A percentile compares a stretch with the other conserved stretches of the same genome.
Conservation (phyloP, 1,140 invertebrate species). For the Formica exsecta region DNA sequence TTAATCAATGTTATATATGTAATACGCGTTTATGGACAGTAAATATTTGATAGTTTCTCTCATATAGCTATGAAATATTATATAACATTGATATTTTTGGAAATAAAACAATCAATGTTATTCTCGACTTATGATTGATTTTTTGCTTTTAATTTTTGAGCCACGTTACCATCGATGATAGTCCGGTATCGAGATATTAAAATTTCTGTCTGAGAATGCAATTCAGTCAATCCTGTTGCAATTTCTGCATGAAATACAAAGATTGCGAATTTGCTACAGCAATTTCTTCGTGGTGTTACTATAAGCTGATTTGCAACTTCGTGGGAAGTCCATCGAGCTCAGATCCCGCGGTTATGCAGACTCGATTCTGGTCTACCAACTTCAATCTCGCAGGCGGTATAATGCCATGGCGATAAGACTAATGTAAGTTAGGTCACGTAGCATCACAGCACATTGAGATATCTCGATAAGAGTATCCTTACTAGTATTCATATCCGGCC, state of each 20-base stretch:
- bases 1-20: not conserved
- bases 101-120: not conserved
- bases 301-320: constrained; percentile 61
- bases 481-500: constrained; percentile 30
- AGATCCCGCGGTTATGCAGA: constrained; percentile 58
- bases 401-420: constrained; percentile 68
- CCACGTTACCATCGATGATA: not conserved
- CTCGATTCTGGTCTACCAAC: constrained; percentile 68
- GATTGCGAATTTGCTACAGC: constrained; percentile 36
- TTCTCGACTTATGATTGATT: not conserved
- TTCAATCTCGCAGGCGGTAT: constrained; percentile 45
- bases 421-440: constrained; percentile 74
- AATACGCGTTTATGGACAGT: not conserved
- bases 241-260: constrained; percentile 33
- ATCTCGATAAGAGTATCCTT: constrained; percentile 57
- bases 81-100: not conserved
- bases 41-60: constrained; percentile 6
- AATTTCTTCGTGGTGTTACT: constrained; percentile 53
- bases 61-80: not conserved
- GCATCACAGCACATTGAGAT: constrained; percentile 63
- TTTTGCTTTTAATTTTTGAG: not conserved
- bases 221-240: constrained; percentile 1
- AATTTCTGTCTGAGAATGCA: constrained; percentile 3
- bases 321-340: constrained; percentile 58
- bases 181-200: not conserved